Conservation (phyloP, 2,888 invertebrate species). For the Digitonthophagus gazella region DNA sequence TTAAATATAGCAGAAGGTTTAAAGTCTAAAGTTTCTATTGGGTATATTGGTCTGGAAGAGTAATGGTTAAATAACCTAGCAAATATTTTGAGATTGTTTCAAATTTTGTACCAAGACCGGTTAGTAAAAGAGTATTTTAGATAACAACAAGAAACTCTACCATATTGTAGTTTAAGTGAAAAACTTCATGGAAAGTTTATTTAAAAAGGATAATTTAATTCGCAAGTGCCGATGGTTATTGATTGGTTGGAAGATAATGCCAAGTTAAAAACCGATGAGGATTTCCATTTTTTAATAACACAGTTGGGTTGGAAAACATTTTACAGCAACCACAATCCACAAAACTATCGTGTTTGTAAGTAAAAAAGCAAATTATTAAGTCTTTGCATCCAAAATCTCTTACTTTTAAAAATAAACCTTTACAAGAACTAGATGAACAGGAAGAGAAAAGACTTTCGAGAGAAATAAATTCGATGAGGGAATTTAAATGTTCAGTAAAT, state of each 20-base stretch:
- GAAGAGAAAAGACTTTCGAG: too few relatives aligned
- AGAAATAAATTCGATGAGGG: too few relatives aligned
- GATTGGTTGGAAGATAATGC: slow-evolving; percentile 92
- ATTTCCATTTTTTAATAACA: slow-evolving; percentile 76
- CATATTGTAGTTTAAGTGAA: slow-evolving; percentile 56
- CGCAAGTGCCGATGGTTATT: slow-evolving; percentile 79
- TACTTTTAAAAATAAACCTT: slow-evolving; percentile 68
- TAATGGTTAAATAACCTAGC: slow-evolving; percentile 75
- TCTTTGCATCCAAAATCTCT: slow-evolving; percentile 90
- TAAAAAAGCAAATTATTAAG: slow-evolving; percentile 60
- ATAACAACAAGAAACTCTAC: slow-evolving; percentile 36
- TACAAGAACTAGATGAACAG: too few relatives aligned
- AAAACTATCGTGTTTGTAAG: slow-evolving; percentile 60
- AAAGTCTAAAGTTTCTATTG: slow-evolving; percentile 43
- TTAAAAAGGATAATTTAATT: slow-evolving; percentile 56
- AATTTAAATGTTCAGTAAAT: too few relatives aligned
- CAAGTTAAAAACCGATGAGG: slow-evolving; percentile 53
- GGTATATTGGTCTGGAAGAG: slow-evolving; percentile 40
- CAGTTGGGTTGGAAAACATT: slow-evolving; percentile 90
- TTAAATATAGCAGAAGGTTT: slow-evolving; percentile 45
- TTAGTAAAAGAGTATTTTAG: slow-evolving; percentile 51
- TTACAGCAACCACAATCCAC: slow-evolving; percentile 67
- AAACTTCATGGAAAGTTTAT: slow-evolving; percentile 58
- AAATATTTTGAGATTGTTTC: slow-evolving; percentile 84
- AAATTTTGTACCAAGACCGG: slow-evolving; percentile 80